A percentile compares a stretch with the other conserved stretches of the same genome.
Evolutionary conservation across 2,113 vertebrate species (phyloP).

Genomic region (Callopanchax toddi): DNA sequence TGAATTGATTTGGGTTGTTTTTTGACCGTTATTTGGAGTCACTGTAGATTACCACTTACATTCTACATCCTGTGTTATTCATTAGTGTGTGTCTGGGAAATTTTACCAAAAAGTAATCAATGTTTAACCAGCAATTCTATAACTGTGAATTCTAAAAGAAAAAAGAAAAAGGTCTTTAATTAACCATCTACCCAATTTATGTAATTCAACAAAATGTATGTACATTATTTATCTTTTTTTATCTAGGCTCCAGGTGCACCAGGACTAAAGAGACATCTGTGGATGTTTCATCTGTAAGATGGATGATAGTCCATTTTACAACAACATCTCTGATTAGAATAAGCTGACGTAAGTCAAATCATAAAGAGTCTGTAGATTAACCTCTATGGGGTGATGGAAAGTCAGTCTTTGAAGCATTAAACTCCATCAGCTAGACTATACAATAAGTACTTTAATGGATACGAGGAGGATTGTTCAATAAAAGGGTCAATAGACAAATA

Average conservation of each 20-base stretch:
- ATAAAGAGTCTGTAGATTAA: constrained; percentile 1
- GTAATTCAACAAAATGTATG: no score
- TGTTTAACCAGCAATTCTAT: no score
- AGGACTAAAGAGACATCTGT: constrained; percentile 10
- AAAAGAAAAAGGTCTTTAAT: no score
- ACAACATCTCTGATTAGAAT: neutral
- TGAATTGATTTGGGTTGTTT: no score
- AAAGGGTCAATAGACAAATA: neutral
- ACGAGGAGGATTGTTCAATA: constrained; percentile 6
- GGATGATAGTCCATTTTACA: neutral
- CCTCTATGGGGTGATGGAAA: neutral
- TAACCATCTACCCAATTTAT: no score
- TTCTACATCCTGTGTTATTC: no score
- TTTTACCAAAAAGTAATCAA: no score
- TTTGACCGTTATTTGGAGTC: no score
- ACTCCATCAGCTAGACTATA: neutral
- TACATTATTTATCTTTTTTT: neutral
- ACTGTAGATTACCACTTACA: no score
- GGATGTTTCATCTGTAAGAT: neutral
- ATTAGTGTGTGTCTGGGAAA: no score
- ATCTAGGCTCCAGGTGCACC: neutral
- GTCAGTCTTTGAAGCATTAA: neutral
- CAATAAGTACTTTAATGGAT: neutral
- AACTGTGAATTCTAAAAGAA: no score
- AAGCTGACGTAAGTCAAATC: neutral